Evolutionary conservation across 2,113 vertebrate species (phyloP), one percentile per base, ranked within the genome.

Genomic region (Paraplagusia blochii): DNA sequence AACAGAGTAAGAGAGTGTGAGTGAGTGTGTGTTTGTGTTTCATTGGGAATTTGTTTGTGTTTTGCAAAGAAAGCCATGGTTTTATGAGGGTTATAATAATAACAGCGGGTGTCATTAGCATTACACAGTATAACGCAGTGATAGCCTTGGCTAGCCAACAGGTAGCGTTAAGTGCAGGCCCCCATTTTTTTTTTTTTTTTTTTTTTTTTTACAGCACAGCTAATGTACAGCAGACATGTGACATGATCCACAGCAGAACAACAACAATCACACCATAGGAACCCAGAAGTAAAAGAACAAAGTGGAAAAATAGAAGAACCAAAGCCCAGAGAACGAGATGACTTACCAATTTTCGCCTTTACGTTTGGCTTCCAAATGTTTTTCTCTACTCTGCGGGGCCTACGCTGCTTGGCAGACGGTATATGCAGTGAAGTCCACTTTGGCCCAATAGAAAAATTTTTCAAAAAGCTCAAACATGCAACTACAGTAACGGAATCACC

Each of bases 271-370:
- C 63, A 43, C 7, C 11, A 50, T 2, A 1, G 15, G 13, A 59
- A 42, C 6, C 40, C 53, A 34, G 61, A 59, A 67, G 60, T 53
- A 58, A 48, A 53, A 7, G 7, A 6, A 53, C 58, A 39, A 69
- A 36, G 16, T 11, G 15, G 17, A 53, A 44, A 46, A 36, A 58
- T 45, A 34, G 10, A 68, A 16, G 22, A 18, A 34, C n/a, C n/a
- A n/a, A 40, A 53, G 57, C 51, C 54, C 0, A 2, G 44, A 79
- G 66, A 66, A 54, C 35, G 19, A 34, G 51, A 38, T 54, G 75
- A 90, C 87, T 90, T 82, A 90, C 88, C 87, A 18, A 38, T 69
- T 63, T 69, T 63, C 48, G 72, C 42, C 63, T 82, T 76, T 52
- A 40, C 44, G 67, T 61, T 76, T 70, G 71, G 58, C 73, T 78